Percentiles rank a stretch among this genome's conserved stretches.
Evolutionary conservation across 2,113 vertebrate genomes (phyloP).

Genomic region (Paradoxurus hermaphroditus): DNA sequence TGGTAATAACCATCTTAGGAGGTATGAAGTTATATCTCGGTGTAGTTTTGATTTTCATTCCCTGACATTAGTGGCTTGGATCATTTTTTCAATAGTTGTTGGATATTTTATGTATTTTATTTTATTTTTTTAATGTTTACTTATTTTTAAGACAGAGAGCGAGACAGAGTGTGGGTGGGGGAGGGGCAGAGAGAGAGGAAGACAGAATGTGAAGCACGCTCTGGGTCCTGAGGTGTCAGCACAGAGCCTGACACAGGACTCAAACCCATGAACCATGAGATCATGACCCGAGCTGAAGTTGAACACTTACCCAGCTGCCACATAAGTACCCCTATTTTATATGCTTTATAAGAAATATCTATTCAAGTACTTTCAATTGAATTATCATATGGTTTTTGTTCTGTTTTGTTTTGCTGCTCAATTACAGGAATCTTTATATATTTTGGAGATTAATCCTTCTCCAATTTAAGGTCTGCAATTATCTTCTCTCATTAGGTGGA

Average conservation of each 20-base stretch:
- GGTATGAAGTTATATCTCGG: not conserved
- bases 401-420: not conserved
- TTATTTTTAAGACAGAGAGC: no score
- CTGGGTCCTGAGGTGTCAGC: no score
- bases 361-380: not conserved
- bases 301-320: no score
- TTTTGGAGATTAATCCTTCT: not conserved
- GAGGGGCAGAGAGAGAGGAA: no score
- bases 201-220: no score
- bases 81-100: not conserved
- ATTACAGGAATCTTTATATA: not conserved
- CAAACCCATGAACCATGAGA: no score
- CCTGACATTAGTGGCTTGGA: not conserved
- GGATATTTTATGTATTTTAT: not conserved
- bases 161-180: no score
- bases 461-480: not conserved
- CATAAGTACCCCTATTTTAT: no score
- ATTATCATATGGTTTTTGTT: not conserved
- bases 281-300: no score
- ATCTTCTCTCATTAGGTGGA: not conserved
- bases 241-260: no score
- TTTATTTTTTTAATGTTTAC: no score
- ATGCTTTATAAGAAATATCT: not conserved
- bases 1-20: not conserved
- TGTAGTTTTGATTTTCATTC: not conserved